These are phyloP conservation scores for Tolmerus cingulatus DNA, from an alignment of 2,888 invertebrate species.

Conservation along the genomic window DNA sequence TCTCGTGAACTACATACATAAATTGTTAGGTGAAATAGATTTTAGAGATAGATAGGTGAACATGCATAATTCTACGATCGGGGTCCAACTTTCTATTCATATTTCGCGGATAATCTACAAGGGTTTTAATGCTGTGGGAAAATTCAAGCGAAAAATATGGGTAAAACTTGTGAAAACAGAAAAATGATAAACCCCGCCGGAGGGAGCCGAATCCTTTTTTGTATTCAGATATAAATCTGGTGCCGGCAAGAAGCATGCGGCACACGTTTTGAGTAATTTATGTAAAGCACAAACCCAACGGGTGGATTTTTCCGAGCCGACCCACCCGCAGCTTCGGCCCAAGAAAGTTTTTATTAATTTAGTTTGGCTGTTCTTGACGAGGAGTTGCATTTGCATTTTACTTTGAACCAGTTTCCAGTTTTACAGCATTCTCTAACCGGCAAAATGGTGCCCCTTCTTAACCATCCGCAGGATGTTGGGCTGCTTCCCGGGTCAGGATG, in stretches of 20 bases:
- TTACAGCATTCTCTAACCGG: neutral
- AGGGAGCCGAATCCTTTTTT: neutral
- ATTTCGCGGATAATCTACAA: neutral
- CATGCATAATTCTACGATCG: neutral
- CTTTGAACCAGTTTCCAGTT: slow-evolving; percentile 25
- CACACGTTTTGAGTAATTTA: slow-evolving; percentile 28
- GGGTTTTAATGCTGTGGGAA: neutral
- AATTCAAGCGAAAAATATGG: neutral
- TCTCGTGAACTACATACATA: neutral
- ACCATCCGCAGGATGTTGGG: neutral
- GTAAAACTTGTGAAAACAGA: neutral
- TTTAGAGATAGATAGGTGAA: neutral
- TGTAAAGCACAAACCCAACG: neutral
- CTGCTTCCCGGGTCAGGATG: neutral
- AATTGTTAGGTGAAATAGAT: neutral
- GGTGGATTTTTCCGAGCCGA: neutral
- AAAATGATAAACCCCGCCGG: slow-evolving; percentile 5
- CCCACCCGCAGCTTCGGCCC: neutral
- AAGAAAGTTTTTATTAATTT: slow-evolving; percentile 34
- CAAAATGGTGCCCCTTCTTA: neutral
- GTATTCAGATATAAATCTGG: slow-evolving; percentile 21
- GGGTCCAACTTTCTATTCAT: neutral
- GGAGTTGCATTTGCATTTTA: slow-evolving; percentile 33
- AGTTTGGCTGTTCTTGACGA: slow-evolving; percentile 20
- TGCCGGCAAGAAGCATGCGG: neutral